These are phyloP conservation scores for Toxotes lorentzi DNA, from an alignment of 2,797 vertebrate species.

Conservation along the genomic window DNA sequence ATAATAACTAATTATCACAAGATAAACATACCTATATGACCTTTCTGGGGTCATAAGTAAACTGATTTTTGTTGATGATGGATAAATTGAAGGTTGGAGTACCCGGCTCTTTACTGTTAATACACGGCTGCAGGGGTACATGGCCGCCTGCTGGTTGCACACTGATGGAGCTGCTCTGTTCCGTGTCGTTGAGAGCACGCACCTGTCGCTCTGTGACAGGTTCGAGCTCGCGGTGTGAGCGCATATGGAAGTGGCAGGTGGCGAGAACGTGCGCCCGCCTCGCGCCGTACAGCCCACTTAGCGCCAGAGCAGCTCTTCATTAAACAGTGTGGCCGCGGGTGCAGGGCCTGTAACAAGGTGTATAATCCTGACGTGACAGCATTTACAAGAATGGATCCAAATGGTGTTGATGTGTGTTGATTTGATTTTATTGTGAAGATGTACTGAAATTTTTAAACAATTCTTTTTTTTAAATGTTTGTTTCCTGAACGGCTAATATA, in stretches of 20 bases:
- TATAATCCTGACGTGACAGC: background rate
- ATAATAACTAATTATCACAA: background rate
- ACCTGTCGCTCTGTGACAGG: slow-evolving; percentile 60
- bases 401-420: background rate
- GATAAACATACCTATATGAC: background rate
- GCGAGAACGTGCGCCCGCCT: slow-evolving; percentile 57
- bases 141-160: background rate
- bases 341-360: background rate
- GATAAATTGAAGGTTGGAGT: background rate
- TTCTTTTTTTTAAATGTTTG: background rate
- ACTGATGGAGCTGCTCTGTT: background rate
- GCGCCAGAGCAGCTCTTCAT: slow-evolving; percentile 62
- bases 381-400: too few relatives aligned
- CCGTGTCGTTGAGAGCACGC: slow-evolving; percentile 42
- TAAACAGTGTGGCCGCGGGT: slow-evolving; percentile 17
- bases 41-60: background rate
- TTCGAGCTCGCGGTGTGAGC: slow-evolving; percentile 45
- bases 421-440: too few relatives aligned
- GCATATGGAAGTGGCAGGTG: slow-evolving; percentile 84
- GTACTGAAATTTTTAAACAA: background rate
- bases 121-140: background rate
- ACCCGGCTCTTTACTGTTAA: background rate
- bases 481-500: background rate
- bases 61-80: background rate
- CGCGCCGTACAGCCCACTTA: slow-evolving; percentile 72